A percentile compares a stretch with the other conserved stretches of the same genome.
phyloP scores from a whole-genome alignment of 2,113 vertebrate species.

The Pseudopipra pipra region DNA sequence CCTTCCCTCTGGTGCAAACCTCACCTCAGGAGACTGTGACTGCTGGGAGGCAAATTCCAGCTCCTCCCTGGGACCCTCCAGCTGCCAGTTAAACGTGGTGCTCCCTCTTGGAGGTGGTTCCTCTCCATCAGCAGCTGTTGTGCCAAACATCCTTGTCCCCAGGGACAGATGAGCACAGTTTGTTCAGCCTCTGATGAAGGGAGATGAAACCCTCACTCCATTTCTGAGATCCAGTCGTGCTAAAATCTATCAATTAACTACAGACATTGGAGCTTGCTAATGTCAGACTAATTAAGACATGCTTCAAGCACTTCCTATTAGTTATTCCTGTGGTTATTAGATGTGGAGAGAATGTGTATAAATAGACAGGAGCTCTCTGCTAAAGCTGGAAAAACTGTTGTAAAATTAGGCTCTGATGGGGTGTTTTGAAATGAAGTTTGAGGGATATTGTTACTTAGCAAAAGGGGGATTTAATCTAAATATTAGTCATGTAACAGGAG shows the following conservation, averaged over 20 bases:
- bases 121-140: not conserved
- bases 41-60: not conserved
- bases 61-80: not conserved
- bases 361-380: not conserved
- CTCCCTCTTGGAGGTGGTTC: not conserved
- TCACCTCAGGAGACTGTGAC: not conserved
- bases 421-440: not conserved
- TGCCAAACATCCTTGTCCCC: not conserved
- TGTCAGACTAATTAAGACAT: conserved; percentile 49
- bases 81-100: not conserved
- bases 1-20: too few species aligned
- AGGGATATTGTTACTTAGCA: not conserved
- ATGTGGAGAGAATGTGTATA: conserved; percentile 29
- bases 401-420: not conserved
- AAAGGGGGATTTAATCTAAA: not conserved
- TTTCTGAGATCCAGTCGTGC: not conserved
- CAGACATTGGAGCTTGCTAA: conserved; percentile 21
- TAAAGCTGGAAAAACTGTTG: not conserved
- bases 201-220: not conserved
- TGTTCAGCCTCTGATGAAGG: not conserved
- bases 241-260: conserved; percentile 48
- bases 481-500: not conserved
- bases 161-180: not conserved
- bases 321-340: conserved; percentile 41
- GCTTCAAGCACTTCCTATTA: conserved; percentile 19